Evolutionary conservation across 2,113 vertebrate genomes (phyloP).

Genomic region (Neotragus pygmaeus): DNA sequence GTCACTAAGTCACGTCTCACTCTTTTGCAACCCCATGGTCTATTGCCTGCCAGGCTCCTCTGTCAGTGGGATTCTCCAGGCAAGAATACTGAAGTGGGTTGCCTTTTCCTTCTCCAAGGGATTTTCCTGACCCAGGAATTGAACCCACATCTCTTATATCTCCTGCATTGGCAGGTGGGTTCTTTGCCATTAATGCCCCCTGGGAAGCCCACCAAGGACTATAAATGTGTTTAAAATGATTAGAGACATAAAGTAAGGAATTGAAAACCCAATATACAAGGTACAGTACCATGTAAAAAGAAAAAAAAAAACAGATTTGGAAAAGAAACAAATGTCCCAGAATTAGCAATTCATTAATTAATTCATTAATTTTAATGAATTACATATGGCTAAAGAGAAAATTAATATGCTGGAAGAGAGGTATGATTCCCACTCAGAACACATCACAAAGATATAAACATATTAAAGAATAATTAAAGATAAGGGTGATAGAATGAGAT

Average conservation of each 20-base stretch:
- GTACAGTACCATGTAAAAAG: neutral
- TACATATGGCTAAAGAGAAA: conserved; percentile 35
- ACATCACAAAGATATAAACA: neutral
- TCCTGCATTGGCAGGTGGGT: neutral
- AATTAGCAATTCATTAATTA: too few relatives aligned
- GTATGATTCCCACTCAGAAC: neutral
- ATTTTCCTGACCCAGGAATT: neutral
- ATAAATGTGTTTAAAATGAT: neutral
- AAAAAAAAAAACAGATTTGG: neutral
- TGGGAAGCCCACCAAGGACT: neutral
- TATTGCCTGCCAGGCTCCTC: neutral
- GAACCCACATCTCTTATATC: neutral
- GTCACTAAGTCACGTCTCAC: neutral
- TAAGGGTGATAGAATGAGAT: neutral
- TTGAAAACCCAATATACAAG: neutral
- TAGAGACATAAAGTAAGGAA: neutral
- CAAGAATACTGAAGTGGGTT: neutral
- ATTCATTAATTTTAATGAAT: conserved; percentile 3
- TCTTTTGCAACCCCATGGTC: neutral
- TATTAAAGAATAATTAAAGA: neutral
- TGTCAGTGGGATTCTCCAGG: neutral
- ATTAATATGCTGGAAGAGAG: neutral
- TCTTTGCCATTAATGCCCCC: neutral
- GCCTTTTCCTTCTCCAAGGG: neutral
- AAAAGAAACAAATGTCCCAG: neutral